A percentile compares a stretch with the other conserved stretches of the same genome.
These are phyloP conservation scores for Heliconius hermathena DNA, from an alignment of 1,140 invertebrate species.

Conservation along the genomic window DNA sequence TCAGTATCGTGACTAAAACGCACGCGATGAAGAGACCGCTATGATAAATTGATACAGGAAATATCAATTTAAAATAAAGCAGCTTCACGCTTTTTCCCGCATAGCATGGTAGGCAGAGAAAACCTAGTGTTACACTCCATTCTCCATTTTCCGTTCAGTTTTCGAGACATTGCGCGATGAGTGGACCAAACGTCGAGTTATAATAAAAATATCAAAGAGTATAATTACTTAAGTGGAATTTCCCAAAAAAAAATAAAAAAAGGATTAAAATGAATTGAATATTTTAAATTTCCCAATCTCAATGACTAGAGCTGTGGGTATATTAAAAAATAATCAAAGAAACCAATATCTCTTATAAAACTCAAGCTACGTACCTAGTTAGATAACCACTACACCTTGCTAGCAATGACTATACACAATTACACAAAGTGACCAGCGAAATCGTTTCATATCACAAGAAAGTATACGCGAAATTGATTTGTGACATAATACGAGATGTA, in stretches of 20 bases:
- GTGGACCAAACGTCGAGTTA: no score
- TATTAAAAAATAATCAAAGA: neutral
- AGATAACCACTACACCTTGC: neutral
- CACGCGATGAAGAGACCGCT: slow-evolving; percentile 32
- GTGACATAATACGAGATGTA: slow-evolving; percentile 16
- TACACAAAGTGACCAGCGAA: slow-evolving; percentile 29
- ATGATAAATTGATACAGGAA: slow-evolving; percentile 22
- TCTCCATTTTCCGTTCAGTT: no score
- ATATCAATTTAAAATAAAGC: neutral
- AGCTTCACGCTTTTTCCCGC: neutral
- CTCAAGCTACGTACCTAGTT: neutral
- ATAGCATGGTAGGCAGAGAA: no score
- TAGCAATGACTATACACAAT: slow-evolving; percentile 22
- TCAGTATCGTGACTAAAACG: slow-evolving; percentile 11
- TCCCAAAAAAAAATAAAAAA: no score
- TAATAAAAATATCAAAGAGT: no score
- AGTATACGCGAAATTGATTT: slow-evolving; percentile 21
- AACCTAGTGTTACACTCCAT: no score
- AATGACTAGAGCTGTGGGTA: no score
- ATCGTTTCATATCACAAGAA: slow-evolving; percentile 2
- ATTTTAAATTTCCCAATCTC: no score
- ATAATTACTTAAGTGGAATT: no score
- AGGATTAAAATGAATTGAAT: no score
- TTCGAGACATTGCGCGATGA: no score
- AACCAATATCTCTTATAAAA: neutral